Percentiles rank a stretch among this genome's conserved stretches.
Conservation (phyloP, 2,797 vertebrate species). For the Pantherophis vulpinus region DNA sequence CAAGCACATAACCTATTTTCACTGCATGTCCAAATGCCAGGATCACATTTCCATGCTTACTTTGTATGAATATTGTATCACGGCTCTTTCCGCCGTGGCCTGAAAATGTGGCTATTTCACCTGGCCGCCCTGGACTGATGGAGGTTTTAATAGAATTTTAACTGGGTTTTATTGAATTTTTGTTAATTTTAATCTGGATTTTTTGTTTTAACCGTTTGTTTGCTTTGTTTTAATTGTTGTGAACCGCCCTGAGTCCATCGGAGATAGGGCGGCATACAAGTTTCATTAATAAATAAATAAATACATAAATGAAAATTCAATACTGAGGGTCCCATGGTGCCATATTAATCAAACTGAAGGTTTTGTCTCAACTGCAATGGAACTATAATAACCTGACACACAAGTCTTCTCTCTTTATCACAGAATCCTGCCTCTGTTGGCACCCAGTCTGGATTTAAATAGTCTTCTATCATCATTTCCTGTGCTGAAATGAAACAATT, state of each 20-base stretch:
- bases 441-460: neutral
- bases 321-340: no score
- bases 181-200: no score
- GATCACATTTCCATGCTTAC: neutral
- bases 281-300: no score
- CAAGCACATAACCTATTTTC: neutral
- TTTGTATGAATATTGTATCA: neutral
- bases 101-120: no score
- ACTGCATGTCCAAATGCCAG: neutral
- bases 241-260: no score
- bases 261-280: no score
- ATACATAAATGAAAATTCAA: neutral
- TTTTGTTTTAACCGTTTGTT: no score
- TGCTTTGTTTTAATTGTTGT: no score
- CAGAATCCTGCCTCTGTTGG: neutral
- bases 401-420: neutral
- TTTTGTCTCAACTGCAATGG: neutral
- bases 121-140: no score
- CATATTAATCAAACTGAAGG: neutral
- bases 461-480: neutral
- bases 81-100: no score
- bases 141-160: no score
- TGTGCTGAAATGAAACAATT: neutral
- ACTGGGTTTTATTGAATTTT: no score
- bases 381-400: neutral